These are phyloP conservation scores for Plebejus argus DNA, from an alignment of 2,888 invertebrate species.

Conservation along the genomic window DNA sequence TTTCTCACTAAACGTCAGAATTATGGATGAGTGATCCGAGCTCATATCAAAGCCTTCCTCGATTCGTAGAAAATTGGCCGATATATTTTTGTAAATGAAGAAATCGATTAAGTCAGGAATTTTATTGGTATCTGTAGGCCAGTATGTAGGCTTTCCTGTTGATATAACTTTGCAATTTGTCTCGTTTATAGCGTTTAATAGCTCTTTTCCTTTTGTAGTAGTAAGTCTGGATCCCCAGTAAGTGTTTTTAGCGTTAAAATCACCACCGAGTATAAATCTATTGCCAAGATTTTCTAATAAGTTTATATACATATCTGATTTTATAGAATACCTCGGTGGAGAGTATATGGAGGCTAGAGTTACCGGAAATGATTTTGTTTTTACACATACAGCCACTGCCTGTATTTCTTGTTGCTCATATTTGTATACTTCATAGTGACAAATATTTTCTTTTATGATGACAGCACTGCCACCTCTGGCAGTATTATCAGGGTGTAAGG, in stretches of 20 bases:
- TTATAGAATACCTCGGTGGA: neutral
- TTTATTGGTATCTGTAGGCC: too few relatives aligned
- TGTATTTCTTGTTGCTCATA: slow-evolving; percentile 14
- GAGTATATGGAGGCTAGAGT: neutral
- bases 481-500: neutral
- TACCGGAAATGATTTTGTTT: neutral
- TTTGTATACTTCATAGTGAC: neutral
- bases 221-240: neutral
- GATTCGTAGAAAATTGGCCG: neutral
- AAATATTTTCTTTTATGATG: neutral
- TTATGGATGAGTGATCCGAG: neutral
- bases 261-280: neutral
- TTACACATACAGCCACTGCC: slow-evolving; percentile 3
- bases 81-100: neutral
- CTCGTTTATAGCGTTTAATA: neutral
- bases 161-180: neutral
- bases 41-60: neutral
- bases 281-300: neutral
- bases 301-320: neutral
- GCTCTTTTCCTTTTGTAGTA: too few relatives aligned
- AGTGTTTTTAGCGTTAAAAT: neutral
- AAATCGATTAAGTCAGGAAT: too few relatives aligned
- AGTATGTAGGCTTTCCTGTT: too few relatives aligned
- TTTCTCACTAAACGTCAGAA: neutral
- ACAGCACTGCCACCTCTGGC: neutral